Base-by-base conservation (phyloP, 2,797 vertebrate genomes). In the Poeciliopsis turneri region DNA sequence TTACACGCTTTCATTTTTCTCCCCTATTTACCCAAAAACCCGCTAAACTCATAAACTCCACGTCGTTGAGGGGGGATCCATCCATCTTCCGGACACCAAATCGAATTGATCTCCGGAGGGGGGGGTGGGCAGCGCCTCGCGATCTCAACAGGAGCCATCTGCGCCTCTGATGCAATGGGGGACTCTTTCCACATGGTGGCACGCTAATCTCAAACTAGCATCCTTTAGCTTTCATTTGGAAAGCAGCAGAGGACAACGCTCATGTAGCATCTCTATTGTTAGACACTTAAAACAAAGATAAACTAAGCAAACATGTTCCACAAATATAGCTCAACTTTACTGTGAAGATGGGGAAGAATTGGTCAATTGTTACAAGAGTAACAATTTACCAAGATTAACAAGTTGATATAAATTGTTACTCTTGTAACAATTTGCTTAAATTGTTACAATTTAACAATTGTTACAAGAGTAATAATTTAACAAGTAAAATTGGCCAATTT, bases 31-130 rank as follows among this genome's bases (percentile, higher is more conserved):
- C 92, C 86, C 78, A 69, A 87, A 91, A 90, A 87, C 3, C 73
- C 85, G 84, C 82, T 93, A 90, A 94, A 94, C 91, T 93, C 92
- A 93, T 94, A 93, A 94, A 93, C 75, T 91, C 85, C 70, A 84
- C 91, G 91, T 94, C 94, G 93, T 93, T 79, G 84, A 45, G 68
- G 93, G 92, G 84, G 87, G 57, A 91, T 90, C 88, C 94, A 95
- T 95, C 94, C 92, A 90, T 95, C 95, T 94, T 93, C 85, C 57
- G 87, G 91, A 94, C 92, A 93, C 91, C 90, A 91, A 93, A 95
- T 94, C 90, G 85, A 90, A 93, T 94, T 94, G 92, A 94, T 95
- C 89, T 90, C 85, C 70, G 84, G 81, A 11, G 39, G 39, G 36
- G 36, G 12, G 5, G 46, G 28, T 8, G 77, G 80, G 74, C 81